Base-by-base conservation (phyloP, 2,113 vertebrate genomes). In the Tinamus guttatus region DNA sequence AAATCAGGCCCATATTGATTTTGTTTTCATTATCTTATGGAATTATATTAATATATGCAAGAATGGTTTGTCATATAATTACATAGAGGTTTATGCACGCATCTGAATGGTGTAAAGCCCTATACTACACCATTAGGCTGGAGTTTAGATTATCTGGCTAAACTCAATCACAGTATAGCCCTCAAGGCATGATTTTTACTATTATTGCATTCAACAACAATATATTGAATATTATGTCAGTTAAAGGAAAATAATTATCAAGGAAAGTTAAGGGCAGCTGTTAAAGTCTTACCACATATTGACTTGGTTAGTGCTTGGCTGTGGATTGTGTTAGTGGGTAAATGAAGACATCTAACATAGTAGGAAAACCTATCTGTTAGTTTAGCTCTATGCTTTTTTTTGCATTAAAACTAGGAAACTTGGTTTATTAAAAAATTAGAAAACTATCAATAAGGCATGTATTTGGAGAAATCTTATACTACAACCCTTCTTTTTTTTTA, bases 141-240 rank as follows among this genome's bases (percentile, higher is more conserved):
- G 97, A 97, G 97, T 98, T 98, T 96, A 97, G 96, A 98, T 96
- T 97, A 90, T 97, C 87, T 96, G 91, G 82, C 74, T 97, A 97
- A 98, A 98, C 97, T 98, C 97, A 98, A 97, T 98, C 96, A 96
- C 95, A 95, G 47, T 95, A 95, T 97, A 96, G 96, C 97, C 97
- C 97, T 97, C 81, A 79, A 97, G 98, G 97, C 97, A 97, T 97
- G 92, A 96, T 96, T 98, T 97, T 98, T 86, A 84, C 78, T 85
- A 87, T 96, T 97, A 93, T 94, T 96, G 87, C 96, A 92, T 95
- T 98, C 89, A 97, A 96, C 94, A 96, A 96, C 89, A 94, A 43
- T 92, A 70, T 98, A 97, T 96, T 93, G 95, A 97, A 96, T 98
- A 97, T 98, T 97, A 95, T 97, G 96, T 96, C 84, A 94, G 89